phyloP scores from a whole-genome alignment of 2,797 vertebrate genomes.

The Otolemur crassicaudatus region DNA sequence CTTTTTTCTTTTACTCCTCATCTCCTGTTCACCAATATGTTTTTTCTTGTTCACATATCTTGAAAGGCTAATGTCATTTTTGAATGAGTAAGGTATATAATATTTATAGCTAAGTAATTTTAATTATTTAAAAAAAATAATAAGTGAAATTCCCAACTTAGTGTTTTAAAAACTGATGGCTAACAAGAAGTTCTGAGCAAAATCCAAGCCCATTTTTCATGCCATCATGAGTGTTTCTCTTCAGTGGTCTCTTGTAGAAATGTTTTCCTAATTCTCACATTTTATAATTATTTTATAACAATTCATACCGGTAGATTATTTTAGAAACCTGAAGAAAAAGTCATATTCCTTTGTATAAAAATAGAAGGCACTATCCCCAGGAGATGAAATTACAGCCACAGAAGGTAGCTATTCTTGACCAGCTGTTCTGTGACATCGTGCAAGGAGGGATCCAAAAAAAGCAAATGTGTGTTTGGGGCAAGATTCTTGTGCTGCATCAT shows the following conservation, averaged over 20 bases:
- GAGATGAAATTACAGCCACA: slow-evolving; percentile 58
- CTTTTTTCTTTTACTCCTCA: not conserved
- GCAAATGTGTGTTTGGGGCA: slow-evolving; percentile 63
- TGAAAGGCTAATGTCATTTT: slow-evolving; percentile 27
- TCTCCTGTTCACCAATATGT: not conserved
- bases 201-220: slow-evolving; percentile 16
- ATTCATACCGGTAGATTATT: not conserved
- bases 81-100: not conserved
- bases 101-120: not conserved
- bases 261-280: not conserved
- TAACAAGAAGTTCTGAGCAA: not conserved
- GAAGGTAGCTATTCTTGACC: slow-evolving; percentile 58
- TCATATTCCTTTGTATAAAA: slow-evolving; percentile 35
- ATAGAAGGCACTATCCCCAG: not conserved
- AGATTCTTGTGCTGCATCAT: slow-evolving; percentile 39
- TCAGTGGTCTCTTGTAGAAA: not conserved
- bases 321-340: slow-evolving; percentile 33
- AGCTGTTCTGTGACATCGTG: slow-evolving; percentile 67
- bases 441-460: slow-evolving; percentile 61
- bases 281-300: slow-evolving; percentile 4
- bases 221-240: not conserved
- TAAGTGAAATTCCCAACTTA: not conserved
- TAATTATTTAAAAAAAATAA: not conserved
- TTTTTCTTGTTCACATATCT: not conserved
- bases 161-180: not conserved